Base-by-base conservation (phyloP, 2,797 vertebrate species). In the Nannoperca obscura region DNA sequence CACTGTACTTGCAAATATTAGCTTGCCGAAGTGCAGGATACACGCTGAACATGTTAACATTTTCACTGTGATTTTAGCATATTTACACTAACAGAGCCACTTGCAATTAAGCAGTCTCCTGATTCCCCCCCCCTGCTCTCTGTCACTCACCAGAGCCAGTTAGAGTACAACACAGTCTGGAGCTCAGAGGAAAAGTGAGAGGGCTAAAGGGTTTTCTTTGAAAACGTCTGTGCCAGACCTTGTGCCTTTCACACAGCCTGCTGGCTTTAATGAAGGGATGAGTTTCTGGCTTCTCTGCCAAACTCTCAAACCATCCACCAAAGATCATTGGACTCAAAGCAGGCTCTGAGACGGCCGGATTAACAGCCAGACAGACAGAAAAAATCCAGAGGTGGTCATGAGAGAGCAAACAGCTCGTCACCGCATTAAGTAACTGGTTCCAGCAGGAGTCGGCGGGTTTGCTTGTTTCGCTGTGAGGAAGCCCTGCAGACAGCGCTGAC, bases 361-460 rank as follows among this genome's bases (percentile, higher is more conserved):
- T 90, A 86, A 78, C 85, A 66, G 74, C 74, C 86, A 89, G 85
- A 89, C 89, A 86, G 89, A 89, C n/a, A n/a, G n/a, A n/a, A n/a
- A 87, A 78, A 67, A 88, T 86, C 74, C 78, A 64, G 63, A 86
- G 85, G 77, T 85, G 83, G 79, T 78, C 74, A 52, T 40, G 63
- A 63, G 84, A 75, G 69, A 69, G 68, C 73, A 78, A 88, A 80
- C 58, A 36, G 67, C 74, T 71, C 53, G 54, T 79, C 74, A 74
- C 63, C 74, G 10, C 81, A 77, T 59, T 34, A 36, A 81, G 67
- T 73, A 81, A 80, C 55, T 27, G 71, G 66, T 86, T 90, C 86
- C 86, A 90, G 78, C 81, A 81, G 59, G 70, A 85, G 74, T 77
- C 75, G 20, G 68, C 4, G 22, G 47, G 50, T 77, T 68, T 52